Evolutionary conservation across 2,113 vertebrate genomes (phyloP).

Genomic region (Petroica traversi): DNA sequence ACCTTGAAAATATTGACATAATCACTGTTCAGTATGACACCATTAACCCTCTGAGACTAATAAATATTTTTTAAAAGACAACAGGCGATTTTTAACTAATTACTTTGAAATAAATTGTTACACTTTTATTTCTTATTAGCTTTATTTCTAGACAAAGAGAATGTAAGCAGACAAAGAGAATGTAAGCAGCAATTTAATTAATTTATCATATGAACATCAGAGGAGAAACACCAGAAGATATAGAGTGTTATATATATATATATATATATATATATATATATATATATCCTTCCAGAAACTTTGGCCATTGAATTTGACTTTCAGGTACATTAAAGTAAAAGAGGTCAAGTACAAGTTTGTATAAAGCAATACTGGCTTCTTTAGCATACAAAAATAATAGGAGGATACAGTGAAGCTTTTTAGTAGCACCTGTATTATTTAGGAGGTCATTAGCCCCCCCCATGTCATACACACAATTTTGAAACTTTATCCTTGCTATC

Average conservation of each 20-base stretch:
- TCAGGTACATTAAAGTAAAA: background rate
- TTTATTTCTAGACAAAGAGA: background rate
- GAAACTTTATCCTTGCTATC: background rate
- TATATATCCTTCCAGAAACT: background rate
- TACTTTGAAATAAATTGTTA: background rate
- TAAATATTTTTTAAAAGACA: conserved; percentile 40
- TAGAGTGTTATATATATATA: background rate
- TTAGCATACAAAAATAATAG: background rate
- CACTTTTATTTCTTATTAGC: background rate
- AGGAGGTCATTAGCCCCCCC: background rate
- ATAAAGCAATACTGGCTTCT: background rate
- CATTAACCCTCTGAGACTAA: conserved; percentile 36
- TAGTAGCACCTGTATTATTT: background rate
- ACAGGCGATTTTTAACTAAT: background rate
- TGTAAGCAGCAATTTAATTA: background rate
- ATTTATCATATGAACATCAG: background rate
- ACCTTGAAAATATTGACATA: conserved; percentile 64
- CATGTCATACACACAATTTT: background rate
- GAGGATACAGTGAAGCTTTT: background rate
- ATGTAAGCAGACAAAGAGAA: background rate
- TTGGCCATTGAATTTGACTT: background rate
- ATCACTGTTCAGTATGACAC: conserved; percentile 33
- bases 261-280: too few species aligned
- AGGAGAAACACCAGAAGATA: background rate
- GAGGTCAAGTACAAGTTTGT: background rate